Evolutionary conservation across 2,797 vertebrate species (phyloP), one percentile per base, ranked within the genome.

Genomic region (Lithobates sylvaticus): DNA sequence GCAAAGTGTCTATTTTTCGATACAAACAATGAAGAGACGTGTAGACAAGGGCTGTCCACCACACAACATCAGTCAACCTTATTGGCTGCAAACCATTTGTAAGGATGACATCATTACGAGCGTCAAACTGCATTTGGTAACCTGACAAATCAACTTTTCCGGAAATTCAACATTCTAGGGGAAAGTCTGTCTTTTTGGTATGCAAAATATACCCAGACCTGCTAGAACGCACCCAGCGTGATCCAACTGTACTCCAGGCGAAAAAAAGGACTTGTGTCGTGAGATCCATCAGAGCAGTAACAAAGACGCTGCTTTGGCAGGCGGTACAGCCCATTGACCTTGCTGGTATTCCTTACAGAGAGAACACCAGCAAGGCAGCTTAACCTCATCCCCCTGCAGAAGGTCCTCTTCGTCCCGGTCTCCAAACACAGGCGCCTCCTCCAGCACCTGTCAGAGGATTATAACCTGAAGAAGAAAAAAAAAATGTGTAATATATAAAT

Each of bases 361-460:
- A 32, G 1, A 75, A 82, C 91, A 91, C 88, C 8, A 90, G 90
- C 91, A 90, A 90, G 84, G 73, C 67, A 85, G 96, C 21, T 94
- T 99, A 99, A 95, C 97, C 96, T 98, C 98, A 99, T 91, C 97
- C 97, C 0, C 97, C 96, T 0, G 96, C 89, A 0, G 97, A 97
- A 0, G 97, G 97, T 0, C 96, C 97, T 89, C 97, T 95, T 88
- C 97, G 95, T 50, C 96, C 95, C 0, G 97, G 97, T 89, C 97
- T 96, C 95, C 95, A 99, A 36, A 93, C 88, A 73, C 96, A 98
- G 0, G 95, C 88, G 23, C 96, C 96, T 0, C 97, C 97, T 74
- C 96, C 97, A 81, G 96, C 93, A 50, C 98, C 97, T 72, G 93
- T 93, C 92, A 99, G 88, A 0, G 97, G 96, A 89, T 95, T 98